phyloP scores from a whole-genome alignment of 2,113 vertebrate genomes.

The Spermophilus dauricus region DNA sequence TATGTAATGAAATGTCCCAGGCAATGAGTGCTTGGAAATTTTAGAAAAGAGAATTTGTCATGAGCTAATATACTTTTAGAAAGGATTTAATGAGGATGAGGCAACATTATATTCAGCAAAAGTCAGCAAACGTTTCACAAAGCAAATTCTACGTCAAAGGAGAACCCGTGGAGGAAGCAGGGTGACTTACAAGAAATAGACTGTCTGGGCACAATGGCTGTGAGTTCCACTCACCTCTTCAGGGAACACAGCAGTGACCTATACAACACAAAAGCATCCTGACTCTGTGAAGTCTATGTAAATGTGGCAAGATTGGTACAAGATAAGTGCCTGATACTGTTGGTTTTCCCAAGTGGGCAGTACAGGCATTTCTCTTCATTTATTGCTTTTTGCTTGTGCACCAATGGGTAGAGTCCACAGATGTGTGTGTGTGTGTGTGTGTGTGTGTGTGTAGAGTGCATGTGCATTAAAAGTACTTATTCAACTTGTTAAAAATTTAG shows the following conservation, averaged over 20 bases:
- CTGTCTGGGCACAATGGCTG: background rate
- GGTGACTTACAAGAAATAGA: background rate
- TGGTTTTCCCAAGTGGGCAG: background rate
- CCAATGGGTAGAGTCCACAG: background rate
- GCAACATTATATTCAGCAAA: slow-evolving; percentile 49
- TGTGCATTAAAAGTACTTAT: background rate
- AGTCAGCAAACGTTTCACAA: background rate
- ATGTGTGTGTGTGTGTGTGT: too few relatives aligned
- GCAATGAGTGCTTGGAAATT: slow-evolving; percentile 49
- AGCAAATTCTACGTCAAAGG: background rate
- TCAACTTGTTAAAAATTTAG: slow-evolving; percentile 39
- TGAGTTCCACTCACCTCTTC: background rate
- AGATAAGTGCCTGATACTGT: background rate
- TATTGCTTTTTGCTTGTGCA: background rate
- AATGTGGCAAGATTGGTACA: background rate
- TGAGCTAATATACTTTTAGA: background rate
- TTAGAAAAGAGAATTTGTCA: slow-evolving; percentile 36
- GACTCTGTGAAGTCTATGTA: background rate
- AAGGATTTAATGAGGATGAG: slow-evolving; percentile 36
- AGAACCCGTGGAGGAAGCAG: background rate
- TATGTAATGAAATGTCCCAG: slow-evolving; percentile 63
- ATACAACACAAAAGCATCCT: background rate
- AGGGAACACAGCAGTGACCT: background rate
- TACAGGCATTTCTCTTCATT: background rate
- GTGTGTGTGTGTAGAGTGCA: too few relatives aligned